Evolutionary conservation across 1,140 invertebrate genomes (phyloP), one percentile per base, ranked within the genome.

Genomic region (Drosophila gunungcola): DNA sequence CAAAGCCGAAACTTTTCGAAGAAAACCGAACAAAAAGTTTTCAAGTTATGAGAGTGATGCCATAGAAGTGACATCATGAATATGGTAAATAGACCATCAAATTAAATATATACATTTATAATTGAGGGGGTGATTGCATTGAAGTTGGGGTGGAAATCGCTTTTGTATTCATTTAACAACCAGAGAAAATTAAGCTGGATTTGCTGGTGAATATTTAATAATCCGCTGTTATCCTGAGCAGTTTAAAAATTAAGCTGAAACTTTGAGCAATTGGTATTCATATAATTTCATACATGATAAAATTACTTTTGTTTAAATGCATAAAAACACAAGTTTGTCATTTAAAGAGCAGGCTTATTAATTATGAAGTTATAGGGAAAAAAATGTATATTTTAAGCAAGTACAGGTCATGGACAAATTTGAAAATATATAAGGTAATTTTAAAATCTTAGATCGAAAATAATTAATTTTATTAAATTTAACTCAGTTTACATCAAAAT

Each of bases 81-180:
- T 73, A 73, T 73, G 69, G 32, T 73, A 73, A 73, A 52, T 46
- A 72, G 68, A 70, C 67, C 51, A 70, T 70, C 67, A 70, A 70
- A 70, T 70, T 70, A 70, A 70, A 70, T 70, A 57, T 57, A 70
- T 70, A 70, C 65, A 70, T 55, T 70, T 70, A 49, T 70, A 70
- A 70, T 70, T 70, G 67, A 29, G n/a, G 65, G 25, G 51, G 60
- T 65, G 46, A 25, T 60, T 13, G 25, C 34, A 25, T 4, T n/a
- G 1, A 9, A 55, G 36, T 13, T 11, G 48, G 39, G 63, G 63
- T 69, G 62, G 36, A 32, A 64, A 54, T 41, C 1, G 42, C 7
- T 21, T 46, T 43, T 25, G 10, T 32, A 53, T 64, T 32, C 13
- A 32, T 38, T 54, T 39, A 67, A 67, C 41, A 53, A 54, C 12